Conservation (phyloP, 2,113 vertebrate species). For the Poecilia latipinna region DNA sequence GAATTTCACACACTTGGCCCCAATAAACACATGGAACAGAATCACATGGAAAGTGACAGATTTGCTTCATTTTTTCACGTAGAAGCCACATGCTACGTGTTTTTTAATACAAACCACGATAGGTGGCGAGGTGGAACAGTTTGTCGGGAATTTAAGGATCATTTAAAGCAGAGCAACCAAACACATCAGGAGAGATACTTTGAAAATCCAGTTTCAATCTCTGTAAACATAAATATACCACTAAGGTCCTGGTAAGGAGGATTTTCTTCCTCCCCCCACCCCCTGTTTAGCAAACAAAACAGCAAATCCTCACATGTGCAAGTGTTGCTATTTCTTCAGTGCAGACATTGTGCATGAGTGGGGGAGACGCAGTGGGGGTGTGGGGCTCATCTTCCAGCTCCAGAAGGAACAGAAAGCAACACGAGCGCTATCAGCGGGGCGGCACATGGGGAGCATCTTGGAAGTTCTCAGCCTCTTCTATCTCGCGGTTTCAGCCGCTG, state of each 20-base stretch:
- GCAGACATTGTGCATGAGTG: background rate
- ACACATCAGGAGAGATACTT: background rate
- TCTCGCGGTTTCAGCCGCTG: background rate
- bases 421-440: background rate
- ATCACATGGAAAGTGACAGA: too few species aligned
- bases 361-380: background rate
- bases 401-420: background rate
- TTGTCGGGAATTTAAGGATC: too few species aligned
- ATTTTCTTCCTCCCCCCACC: too few species aligned
- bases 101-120: too few species aligned
- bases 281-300: background rate
- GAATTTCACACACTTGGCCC: too few species aligned
- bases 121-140: too few species aligned
- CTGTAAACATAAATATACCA: background rate
- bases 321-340: background rate
- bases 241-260: too few species aligned
- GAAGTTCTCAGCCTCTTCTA: background rate
- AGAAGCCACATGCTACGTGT: too few species aligned
- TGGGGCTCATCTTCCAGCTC: background rate
- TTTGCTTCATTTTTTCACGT: too few species aligned
- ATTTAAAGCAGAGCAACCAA: background rate
- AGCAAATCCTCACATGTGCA: background rate
- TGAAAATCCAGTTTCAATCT: too few species aligned
- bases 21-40: too few species aligned
- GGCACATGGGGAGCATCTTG: background rate